phyloP scores from a whole-genome alignment of 2,113 vertebrate species.

The Solea senegalensis region DNA sequence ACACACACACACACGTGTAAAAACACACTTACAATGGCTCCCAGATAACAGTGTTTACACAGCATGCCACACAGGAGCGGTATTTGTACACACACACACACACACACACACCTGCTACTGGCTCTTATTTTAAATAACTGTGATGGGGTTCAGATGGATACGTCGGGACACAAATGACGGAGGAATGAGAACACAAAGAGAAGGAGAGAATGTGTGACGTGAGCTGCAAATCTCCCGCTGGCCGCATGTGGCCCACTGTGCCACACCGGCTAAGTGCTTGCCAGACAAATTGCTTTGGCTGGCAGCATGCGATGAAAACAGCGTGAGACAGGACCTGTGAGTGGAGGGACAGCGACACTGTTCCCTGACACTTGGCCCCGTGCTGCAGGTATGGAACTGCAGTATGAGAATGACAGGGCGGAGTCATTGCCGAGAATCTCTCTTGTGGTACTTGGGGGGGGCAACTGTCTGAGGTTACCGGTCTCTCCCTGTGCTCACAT shows the following conservation, averaged over 20 bases:
- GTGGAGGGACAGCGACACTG: conserved; percentile 42
- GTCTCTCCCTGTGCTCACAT: conserved; percentile 20
- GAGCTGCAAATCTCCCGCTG: conserved; percentile 51
- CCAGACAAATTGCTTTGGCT: conserved; percentile 75
- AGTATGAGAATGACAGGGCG: conserved; percentile 23
- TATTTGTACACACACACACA: conserved; percentile 57
- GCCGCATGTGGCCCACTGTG: conserved; percentile 43
- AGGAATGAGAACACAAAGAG: conserved; percentile 49
- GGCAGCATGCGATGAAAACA: conserved; percentile 56
- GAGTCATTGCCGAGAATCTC: conserved; percentile 31
- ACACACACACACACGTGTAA: conserved; percentile 18
- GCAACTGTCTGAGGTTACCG: conserved; percentile 26
- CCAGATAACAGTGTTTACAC: conserved; percentile 65
- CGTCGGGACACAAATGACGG: conserved; percentile 43
- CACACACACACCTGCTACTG: conserved; percentile 27
- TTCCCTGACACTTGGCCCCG: conserved; percentile 44
- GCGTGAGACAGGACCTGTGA: conserved; percentile 49
- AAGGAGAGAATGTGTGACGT: conserved; percentile 51
- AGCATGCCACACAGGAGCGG: conserved; percentile 34
- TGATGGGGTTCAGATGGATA: conserved; percentile 43
- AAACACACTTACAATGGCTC: conserved; percentile 57
- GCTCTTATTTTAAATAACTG: conserved; percentile 48
- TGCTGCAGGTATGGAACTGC: conserved; percentile 26
- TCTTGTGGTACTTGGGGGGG: neutral
- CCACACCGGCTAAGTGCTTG: conserved; percentile 59